Base-by-base conservation (phyloP, 2,113 vertebrate species). In the Anolis carolinensis region DNA sequence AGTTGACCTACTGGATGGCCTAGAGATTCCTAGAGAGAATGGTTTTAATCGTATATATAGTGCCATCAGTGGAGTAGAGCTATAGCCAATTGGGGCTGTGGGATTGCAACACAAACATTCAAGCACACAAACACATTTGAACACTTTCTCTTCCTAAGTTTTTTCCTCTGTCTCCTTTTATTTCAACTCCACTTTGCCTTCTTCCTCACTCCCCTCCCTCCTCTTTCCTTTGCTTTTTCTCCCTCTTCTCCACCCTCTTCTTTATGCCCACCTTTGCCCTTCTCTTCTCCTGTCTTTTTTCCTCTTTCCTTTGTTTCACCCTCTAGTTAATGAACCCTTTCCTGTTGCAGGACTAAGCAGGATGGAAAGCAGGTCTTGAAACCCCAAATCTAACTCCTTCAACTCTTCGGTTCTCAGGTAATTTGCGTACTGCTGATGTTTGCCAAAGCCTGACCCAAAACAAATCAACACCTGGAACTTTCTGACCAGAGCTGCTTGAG, bases 371-470 rank as follows among this genome's bases (percentile, higher is more conserved):
- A 36, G 25, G 34, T 36, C 39, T 65, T 44, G 1, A n/a, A n/a
- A 82, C 20, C 59, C 30, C 13, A 32, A 11, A 34, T 65, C 30
- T 6, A 25, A 39, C 25, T 27, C 27, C 32, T n/a, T 36, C 34
- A 63, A 21, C 11, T 25, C 20, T 84, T 20, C 1, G 44, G 14
- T 20, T 36, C 25, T 62, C 25, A 59, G 6, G 70, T 9, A 62
- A 14, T 16, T 4, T 59, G n/a, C 14, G 11, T 52, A 30, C 48
- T 27, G 32, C 11, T 23, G 63, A 27, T 4, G 34, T 74, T 62
- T 77, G 80, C 34, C 73, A 34, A 59, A 75, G 81, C 67, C n/a
- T 27, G 77, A 72, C 76, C 73, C 30, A 34, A 67, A 82, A 81
- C 30, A 67, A 72, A 77, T 34, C 9, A 48, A 44, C n/a, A 20